Base-by-base conservation (phyloP, 2,113 vertebrate species). In the Vicugna pacos region DNA sequence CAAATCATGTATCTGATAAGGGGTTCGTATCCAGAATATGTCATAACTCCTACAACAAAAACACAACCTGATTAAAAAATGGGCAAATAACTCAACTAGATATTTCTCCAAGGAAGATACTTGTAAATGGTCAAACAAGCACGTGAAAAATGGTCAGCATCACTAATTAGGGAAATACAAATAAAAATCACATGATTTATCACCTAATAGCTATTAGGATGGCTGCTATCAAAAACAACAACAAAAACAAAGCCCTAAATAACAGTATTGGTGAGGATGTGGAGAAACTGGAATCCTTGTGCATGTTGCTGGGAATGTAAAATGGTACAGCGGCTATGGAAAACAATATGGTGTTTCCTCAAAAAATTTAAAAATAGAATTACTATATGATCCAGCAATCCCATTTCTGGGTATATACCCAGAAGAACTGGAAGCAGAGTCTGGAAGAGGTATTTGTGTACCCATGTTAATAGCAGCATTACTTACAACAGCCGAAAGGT, bases 111-210 rank as follows among this genome's bases (percentile, higher is more conserved):
- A 42, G 88, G 82, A 94, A 75, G 19, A 77, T 35, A 35, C 30
- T 32, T 2, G 30, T 20, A 69, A 87, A 69, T 87, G 17, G 35
- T 52, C 52, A 88, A 88, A 12, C 38, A 69, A 76, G 50, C 67
- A 42, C 76, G 38, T 13, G 46, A 83, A 94, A 69, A 77, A 79
- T 6, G 20, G 12, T 72, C 64, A 84, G 42, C 6, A 65, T 65
- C 77, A 89, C 32, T 92, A 32, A 84, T 54, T 56, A 54, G n/a
- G 60, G 85, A 89, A 89, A 70, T 76, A n/a, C 48, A 90, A 72
- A 85, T 72, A 35, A 84, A 77, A 92, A 91, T 24, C 17, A 58
- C 62, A 6, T 32, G 60, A 64, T 72, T 15, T 54, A 54, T 54
- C 12, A 64, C 8, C 48, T 73, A 64, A 73, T 5, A 73, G 12